Evolutionary conservation across 2,797 vertebrate species (phyloP).

Genomic region (Microchirus variegatus): DNA sequence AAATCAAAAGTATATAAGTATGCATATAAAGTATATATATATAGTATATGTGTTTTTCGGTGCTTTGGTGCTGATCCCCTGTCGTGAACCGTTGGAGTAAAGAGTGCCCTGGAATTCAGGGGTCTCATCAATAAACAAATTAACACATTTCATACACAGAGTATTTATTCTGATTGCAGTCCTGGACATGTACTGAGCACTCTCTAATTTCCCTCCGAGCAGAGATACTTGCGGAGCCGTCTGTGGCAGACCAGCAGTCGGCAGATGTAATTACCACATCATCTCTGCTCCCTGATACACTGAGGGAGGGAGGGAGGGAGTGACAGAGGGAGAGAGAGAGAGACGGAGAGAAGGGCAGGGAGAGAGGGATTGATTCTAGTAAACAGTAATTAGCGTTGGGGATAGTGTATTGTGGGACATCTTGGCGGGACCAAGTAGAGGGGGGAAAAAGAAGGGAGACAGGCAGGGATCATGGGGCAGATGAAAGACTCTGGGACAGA

Average conservation of each 20-base stretch:
- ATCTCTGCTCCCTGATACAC: slow-evolving; percentile 71
- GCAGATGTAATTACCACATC: slow-evolving; percentile 82
- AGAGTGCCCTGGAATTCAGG: slow-evolving; percentile 47
- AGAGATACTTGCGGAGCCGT: slow-evolving; percentile 75
- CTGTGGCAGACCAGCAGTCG: slow-evolving; percentile 75
- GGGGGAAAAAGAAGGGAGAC: slow-evolving; percentile 39
- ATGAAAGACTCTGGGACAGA: slow-evolving; percentile 44
- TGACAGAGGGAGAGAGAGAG: slow-evolving; percentile 21
- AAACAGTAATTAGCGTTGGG: slow-evolving; percentile 82
- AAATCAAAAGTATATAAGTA: slow-evolving; percentile 8
- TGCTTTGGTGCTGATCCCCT: slow-evolving; percentile 18
- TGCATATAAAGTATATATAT: too few relatives aligned
- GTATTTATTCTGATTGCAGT: slow-evolving; percentile 79
- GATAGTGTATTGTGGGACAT: slow-evolving; percentile 70
- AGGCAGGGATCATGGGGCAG: slow-evolving; percentile 35
- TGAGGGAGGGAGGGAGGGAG: slow-evolving; percentile 24
- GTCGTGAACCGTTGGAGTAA: slow-evolving; percentile 36
- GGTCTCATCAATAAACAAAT: slow-evolving; percentile 79
- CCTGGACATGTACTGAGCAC: slow-evolving; percentile 69
- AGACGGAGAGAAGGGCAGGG: slow-evolving; percentile 14
- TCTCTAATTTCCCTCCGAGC: slow-evolving; percentile 77
- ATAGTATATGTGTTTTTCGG: background rate
- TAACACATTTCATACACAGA: slow-evolving; percentile 75
- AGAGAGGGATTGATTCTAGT: slow-evolving; percentile 70
- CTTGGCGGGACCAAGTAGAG: slow-evolving; percentile 59